Conservation (phyloP, 2,888 invertebrate species). For the Yponomeuta cagnagella region DNA sequence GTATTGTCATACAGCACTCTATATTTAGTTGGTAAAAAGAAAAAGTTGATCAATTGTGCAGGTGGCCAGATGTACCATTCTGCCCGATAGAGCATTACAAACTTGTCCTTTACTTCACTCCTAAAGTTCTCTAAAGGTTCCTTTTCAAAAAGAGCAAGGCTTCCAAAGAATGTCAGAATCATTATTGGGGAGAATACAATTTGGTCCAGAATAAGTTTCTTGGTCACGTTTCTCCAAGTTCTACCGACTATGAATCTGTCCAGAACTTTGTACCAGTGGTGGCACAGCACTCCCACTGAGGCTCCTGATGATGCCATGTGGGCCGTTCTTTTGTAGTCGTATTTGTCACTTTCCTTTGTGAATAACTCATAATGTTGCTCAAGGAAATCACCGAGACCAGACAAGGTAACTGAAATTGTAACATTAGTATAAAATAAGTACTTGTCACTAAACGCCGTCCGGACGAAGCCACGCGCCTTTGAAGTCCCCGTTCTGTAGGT, state of each 20-base stretch:
- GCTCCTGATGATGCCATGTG: slow-evolving; percentile 89
- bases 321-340: slow-evolving; percentile 78
- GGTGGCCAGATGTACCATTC: slow-evolving; percentile 97
- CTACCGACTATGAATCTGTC: slow-evolving; percentile 86
- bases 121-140: slow-evolving; percentile 78
- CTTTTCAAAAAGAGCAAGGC: slow-evolving; percentile 84
- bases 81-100: slow-evolving; percentile 85
- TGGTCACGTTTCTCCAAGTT: slow-evolving; percentile 79
- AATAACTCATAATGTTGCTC: slow-evolving; percentile 89
- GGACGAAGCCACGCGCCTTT: slow-evolving; percentile 38
- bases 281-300: slow-evolving; percentile 87
- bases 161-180: slow-evolving; percentile 87
- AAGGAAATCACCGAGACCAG: slow-evolving; percentile 85
- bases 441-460: slow-evolving; percentile 78
- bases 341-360: slow-evolving; percentile 74
- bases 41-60: slow-evolving; percentile 95
- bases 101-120: slow-evolving; percentile 84
- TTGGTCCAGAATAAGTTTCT: slow-evolving; percentile 91
- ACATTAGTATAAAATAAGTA: slow-evolving; percentile 89
- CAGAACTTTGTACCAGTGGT: slow-evolving; percentile 91
- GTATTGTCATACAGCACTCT: slow-evolving; percentile 93
- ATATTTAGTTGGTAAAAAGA: slow-evolving; percentile 87
- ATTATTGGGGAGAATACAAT: slow-evolving; percentile 89
- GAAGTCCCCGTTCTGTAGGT: slow-evolving; percentile 33
- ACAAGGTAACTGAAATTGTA: slow-evolving; percentile 84